These are phyloP conservation scores for Acanthis flammea DNA, from an alignment of 2,797 vertebrate genomes.

Conservation along the genomic window DNA sequence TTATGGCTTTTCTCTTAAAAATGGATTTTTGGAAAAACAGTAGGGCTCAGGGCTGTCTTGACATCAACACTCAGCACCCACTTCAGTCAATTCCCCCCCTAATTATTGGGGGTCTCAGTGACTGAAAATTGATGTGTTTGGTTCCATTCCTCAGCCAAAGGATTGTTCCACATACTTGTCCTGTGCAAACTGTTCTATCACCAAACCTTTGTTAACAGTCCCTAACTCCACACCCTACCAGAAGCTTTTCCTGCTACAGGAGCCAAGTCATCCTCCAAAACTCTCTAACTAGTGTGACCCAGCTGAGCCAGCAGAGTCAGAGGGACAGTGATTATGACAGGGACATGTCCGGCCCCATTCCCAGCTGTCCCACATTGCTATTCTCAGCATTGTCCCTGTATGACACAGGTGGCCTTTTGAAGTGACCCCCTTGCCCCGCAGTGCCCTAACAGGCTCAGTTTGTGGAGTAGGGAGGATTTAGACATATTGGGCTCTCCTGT, in stretches of 20 bases:
- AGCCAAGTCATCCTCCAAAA: neutral
- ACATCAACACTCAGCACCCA: neutral
- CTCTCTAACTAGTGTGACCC: neutral
- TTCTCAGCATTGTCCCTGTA: neutral
- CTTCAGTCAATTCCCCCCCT: neutral
- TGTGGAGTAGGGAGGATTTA: neutral
- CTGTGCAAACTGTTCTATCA: neutral
- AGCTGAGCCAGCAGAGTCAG: neutral
- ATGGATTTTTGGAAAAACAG: neutral
- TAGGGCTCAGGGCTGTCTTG: neutral
- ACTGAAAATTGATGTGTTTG: neutral
- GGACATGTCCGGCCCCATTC: neutral
- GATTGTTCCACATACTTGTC: neutral
- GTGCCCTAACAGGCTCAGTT: fast-evolving
- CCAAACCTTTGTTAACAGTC: neutral
- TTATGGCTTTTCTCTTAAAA: neutral
- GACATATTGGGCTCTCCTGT: neutral
- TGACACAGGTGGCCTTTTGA: neutral
- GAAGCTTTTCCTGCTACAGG: neutral
- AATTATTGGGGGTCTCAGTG: neutral
- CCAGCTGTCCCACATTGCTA: neutral
- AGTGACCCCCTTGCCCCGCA: fast-evolving
- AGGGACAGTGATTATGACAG: neutral
- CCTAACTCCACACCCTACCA: neutral
- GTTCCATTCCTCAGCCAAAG: neutral